Conservation (phyloP, 2,113 vertebrate genomes). For the Bostrychus sinensis region DNA sequence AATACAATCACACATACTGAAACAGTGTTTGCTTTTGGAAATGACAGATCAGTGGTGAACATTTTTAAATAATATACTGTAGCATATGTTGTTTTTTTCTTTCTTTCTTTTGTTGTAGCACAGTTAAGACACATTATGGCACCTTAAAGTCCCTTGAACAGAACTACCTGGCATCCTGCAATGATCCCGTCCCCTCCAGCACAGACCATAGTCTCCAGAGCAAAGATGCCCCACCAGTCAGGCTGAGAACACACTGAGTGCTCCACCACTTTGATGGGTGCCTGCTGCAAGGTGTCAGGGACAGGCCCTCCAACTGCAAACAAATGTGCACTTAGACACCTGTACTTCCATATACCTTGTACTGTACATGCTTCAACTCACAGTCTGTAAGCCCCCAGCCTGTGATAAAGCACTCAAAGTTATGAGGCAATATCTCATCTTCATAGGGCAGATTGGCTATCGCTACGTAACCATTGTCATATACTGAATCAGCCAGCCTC, state of each 20-base stretch:
- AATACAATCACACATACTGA: not conserved
- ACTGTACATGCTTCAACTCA: constrained; percentile 32
- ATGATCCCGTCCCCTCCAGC: constrained; percentile 74
- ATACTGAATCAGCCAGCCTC: constrained; percentile 44
- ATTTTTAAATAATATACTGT: not conserved
- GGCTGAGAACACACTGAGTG: constrained; percentile 67
- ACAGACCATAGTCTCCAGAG: constrained; percentile 71
- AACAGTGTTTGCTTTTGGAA: not conserved
- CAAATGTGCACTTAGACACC: not conserved
- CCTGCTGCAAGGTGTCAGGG: constrained; percentile 62
- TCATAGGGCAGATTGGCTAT: constrained; percentile 44
- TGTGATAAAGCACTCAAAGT: constrained; percentile 65
- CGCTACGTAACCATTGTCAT: constrained; percentile 51
- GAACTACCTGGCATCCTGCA: constrained; percentile 73
- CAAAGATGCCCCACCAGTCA: constrained; percentile 72
- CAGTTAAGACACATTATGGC: too few species aligned
- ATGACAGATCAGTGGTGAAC: too few species aligned
- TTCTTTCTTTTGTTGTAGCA: too few species aligned
- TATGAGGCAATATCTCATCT: constrained; percentile 52
- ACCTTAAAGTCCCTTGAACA: not conserved
- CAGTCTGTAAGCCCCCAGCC: constrained; percentile 74
- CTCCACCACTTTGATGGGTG: constrained; percentile 58
- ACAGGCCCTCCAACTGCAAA: constrained; percentile 26
- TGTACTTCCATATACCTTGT: not conserved
- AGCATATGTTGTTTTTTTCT: not conserved